Base-by-base conservation (phyloP, 2,797 vertebrate genomes). In the Sebastes reedi region DNA sequence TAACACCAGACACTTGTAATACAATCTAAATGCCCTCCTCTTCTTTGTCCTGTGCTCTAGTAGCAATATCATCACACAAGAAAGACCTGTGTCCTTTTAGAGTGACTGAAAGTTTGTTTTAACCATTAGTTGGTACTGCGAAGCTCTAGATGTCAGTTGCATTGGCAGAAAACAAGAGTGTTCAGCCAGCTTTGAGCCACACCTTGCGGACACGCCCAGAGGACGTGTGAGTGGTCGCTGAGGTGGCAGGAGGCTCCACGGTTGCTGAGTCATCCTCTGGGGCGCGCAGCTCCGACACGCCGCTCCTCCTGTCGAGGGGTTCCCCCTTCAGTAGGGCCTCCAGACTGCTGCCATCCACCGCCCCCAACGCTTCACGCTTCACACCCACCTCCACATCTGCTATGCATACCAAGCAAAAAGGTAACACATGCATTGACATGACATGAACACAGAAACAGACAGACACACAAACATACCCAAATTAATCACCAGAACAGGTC, bases 321-420 rank as follows among this genome's bases (percentile, higher is more conserved):
- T 99, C 98, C 0, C 97, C 97, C 81, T 98, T 96, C 29, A 99
- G 86, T 30, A 99, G 93, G 1, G 98, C 98, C 58, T 99, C 98
- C 92, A 99, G 91, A 79, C 98, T 99, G 93, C 98, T 99, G 79
- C 98, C 98, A 0, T 99, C 98, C 88, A 96, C 96, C 0, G 96
- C 87, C 5, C 96, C 93, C 74, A 99, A 55, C 1, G 96, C 93
- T 25, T 99, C 98, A 69, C 99, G 98, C 93, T 99, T 99, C 84
- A 98, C 84, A 2, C 94, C 94, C 67, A 96, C 72, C 8, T 97
- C 96, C 71, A 96, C 65, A 25, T 97, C 96, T 66, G 95, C 94
- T 94, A 78, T 34, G 70, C 46, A 84, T 7, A 84, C 1, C 9
- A 20, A 75, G 7, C 12, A 59, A n/a, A 65, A 72, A 13, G 78